Base-by-base conservation (phyloP, 2,888 invertebrate species). In the Megamerina dolium region DNA sequence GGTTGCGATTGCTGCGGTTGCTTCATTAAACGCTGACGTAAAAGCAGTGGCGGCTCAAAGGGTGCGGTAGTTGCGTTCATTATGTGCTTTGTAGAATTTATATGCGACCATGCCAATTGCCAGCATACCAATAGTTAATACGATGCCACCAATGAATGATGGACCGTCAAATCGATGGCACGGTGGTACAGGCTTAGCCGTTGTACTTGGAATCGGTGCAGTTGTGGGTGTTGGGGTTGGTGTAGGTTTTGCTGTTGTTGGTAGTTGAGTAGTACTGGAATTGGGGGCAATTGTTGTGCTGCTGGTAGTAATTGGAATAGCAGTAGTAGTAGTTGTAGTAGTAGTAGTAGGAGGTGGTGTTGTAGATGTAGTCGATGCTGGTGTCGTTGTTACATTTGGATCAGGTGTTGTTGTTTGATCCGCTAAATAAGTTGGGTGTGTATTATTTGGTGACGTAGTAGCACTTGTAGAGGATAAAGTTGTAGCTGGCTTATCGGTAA, bases 1-100 rank as follows among this genome's bases (percentile, higher is more conserved):
- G 32, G 43, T 14, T 26, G 44, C 37, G 32, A 46, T 42, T 37
- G 49, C 46, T 9, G 43, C 46, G 46, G 64, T 54, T 51, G 65
- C 64, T 50, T 66, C 61, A 55, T 64, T 64, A 27, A 64, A 66
- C 27, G 64, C 66, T 52, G 66, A 66, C 45, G 65, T 64, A 43
- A 66, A 63, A 14, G 61, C 61, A 29, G 57, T 65, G 57, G 63
- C 66, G 62, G 62, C 73, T 85, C 86, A 92, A 68, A 92, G 81
- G 48, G 89, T 90, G 63, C 88, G 89, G 72, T 92, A 93, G 73
- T 88, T 89, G 56, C 83, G 79, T 68, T 87, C 90, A 45, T 84
- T 84, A 62, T 85, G 82, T 49, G 87, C 83, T 70, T 84, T 87
- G 75, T 90, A 92, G 71, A 90, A 89, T 67, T 89, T 90, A 75